Base-by-base conservation (phyloP, 2,113 vertebrate species). In the Nycticorax nycticorax region DNA sequence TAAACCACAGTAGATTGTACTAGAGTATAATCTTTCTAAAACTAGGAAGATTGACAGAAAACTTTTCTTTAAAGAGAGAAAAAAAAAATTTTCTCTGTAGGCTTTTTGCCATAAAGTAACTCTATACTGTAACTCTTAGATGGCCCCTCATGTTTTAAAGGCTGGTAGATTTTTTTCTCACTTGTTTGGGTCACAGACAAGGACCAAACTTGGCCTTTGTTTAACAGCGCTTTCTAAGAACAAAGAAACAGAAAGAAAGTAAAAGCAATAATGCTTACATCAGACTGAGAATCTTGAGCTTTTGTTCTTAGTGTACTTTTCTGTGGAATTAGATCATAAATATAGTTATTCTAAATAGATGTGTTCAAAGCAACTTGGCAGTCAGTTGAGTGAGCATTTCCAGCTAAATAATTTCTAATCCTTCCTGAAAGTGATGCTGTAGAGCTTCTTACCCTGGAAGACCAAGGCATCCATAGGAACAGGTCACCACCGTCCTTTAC, bases 391-490 rank as follows among this genome's bases (percentile, higher is more conserved):
- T 57, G 59, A 80, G 37, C 28, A 9, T 79, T 92, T 92, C 53
- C 59, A 89, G 67, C 17, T 33, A 50, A 43, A 41, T 23, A 17
- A 27, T 80, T 66, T 79, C 77, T 87, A 39, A 63, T 56, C 26
- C 75, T 56, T 81, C 41, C 66, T 89, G 39, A 79, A 81, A 78
- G 60, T 27, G 43, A 57, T 3, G 3, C 39, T 48, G 9, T 53
- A 67, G n/a, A 63, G 22, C 41, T 55, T 71, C 3, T 8, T 62
- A 39, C 21, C 14, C 23, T 77, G 50, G 39, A 75, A 84, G 33
- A 67, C 10, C 0, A 2, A 59, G 55, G 21, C 0, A 0, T 55
- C 39, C 1, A 0, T 39, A 23, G 73, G 59, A 88, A 39, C 21
- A 95, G 22, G 24, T 94, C 37, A 8, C 53, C 47, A 35, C 19